These are phyloP conservation scores for Dasypogon diadema DNA, from an alignment of 2,888 invertebrate genomes.

Conservation along the genomic window DNA sequence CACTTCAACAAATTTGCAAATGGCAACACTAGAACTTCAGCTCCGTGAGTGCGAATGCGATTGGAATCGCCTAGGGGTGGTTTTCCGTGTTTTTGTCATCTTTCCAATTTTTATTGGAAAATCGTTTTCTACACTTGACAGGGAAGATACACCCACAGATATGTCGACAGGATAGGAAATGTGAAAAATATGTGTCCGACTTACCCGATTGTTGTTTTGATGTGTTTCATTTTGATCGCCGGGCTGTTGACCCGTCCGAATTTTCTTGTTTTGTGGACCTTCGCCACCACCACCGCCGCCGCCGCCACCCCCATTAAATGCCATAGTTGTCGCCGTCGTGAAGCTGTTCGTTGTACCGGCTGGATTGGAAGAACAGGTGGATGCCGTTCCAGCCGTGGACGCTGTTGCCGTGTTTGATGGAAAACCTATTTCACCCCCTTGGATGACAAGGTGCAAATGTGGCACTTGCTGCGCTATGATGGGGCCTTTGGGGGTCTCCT, in stretches of 20 bases:
- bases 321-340: constrained; percentile 67
- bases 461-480: too few species aligned
- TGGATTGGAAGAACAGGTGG: constrained; percentile 21
- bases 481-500: too few species aligned
- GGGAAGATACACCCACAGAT: not conserved
- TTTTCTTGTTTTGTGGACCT: constrained; percentile 68
- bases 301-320: constrained; percentile 60
- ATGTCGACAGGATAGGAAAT: not conserved
- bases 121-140: not conserved
- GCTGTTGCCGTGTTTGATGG: constrained; percentile 47
- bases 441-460: too few species aligned
- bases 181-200: constrained; percentile 11
- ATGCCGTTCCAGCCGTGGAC: constrained; percentile 48
- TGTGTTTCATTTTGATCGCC: constrained; percentile 60
- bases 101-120: not conserved
- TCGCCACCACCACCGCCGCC: constrained; percentile 65
- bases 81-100: not conserved
- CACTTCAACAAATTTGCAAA: not conserved
- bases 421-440: not conserved
- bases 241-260: constrained; percentile 67
- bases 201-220: constrained; percentile 48
- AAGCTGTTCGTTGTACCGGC: constrained; percentile 50
- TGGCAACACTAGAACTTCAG: too few species aligned
- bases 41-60: not conserved
- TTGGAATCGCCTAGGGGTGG: not conserved